Conservation (phyloP, 2,888 invertebrate genomes). For the Tiphia femorata region DNA sequence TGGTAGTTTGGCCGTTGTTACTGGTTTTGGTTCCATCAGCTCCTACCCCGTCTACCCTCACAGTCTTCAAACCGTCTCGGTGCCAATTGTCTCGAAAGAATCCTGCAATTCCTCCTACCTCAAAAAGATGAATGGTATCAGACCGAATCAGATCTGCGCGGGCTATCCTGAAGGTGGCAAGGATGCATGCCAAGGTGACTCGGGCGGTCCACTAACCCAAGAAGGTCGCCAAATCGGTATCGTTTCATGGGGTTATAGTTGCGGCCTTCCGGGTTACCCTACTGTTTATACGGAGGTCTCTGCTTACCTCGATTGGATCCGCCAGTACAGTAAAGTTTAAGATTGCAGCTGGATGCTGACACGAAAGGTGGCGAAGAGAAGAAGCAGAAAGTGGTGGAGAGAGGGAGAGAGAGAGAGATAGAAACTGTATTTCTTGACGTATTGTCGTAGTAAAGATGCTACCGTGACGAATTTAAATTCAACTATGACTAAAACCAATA, state of each 20-base stretch:
- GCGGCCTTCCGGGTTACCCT: conserved; percentile 69
- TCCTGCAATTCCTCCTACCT: conserved; percentile 71
- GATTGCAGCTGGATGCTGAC: too few species aligned
- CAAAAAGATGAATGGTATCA: conserved; percentile 22
- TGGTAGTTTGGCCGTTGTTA: conserved; percentile 39
- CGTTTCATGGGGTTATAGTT: conserved; percentile 71
- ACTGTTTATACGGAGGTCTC: conserved; percentile 71
- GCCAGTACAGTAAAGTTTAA: conserved; percentile 29
- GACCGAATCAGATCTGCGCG: conserved; percentile 72
- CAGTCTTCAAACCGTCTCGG: conserved; percentile 70
- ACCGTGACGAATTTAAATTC: too few species aligned
- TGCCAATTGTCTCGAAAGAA: conserved; percentile 71
- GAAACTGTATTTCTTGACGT: too few species aligned
- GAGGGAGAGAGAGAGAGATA: too few species aligned
- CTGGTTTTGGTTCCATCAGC: conserved; percentile 48
- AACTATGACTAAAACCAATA: too few species aligned
- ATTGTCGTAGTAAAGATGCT: too few species aligned
- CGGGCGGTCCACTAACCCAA: conserved; percentile 54
- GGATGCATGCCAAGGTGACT: conserved; percentile 58
- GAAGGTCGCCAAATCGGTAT: conserved; percentile 47
- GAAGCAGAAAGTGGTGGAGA: too few species aligned
- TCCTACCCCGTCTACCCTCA: conserved; percentile 24
- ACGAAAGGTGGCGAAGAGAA: too few species aligned
- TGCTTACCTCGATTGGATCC: conserved; percentile 68
- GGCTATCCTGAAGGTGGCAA: conserved; percentile 73